These are phyloP conservation scores for Drosophila histrio DNA, from an alignment of 2,888 invertebrate species.

Conservation along the genomic window DNA sequence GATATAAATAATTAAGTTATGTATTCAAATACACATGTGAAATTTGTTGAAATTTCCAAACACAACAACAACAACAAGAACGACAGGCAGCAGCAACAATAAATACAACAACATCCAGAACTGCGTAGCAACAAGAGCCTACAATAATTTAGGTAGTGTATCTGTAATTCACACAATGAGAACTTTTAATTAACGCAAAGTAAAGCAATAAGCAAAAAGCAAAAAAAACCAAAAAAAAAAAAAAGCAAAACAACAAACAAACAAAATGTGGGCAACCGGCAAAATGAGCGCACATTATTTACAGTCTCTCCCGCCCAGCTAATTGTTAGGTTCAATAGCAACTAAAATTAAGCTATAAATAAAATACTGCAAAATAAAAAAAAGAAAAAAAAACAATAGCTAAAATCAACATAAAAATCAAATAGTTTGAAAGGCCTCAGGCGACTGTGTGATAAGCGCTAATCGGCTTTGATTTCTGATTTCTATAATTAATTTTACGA, in stretches of 20 bases:
- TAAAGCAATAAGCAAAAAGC: neutral
- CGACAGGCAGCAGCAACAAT: slow-evolving; percentile 4
- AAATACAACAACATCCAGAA: slow-evolving; percentile 1
- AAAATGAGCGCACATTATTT: slow-evolving; percentile 38
- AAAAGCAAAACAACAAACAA: slow-evolving; percentile 36
- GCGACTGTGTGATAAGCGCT: slow-evolving; percentile 60
- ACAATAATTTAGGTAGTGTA: slow-evolving; percentile 56
- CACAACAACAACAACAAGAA: neutral
- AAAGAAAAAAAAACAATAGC: slow-evolving; percentile 1
- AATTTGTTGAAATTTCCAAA: slow-evolving; percentile 37
- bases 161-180: slow-evolving; percentile 44
- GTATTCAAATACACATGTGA: slow-evolving; percentile 46
- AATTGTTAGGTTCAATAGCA: slow-evolving; percentile 70
- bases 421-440: slow-evolving; percentile 21
- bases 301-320: slow-evolving; percentile 46
- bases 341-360: slow-evolving; percentile 51
- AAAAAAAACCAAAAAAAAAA: slow-evolving; percentile 4
- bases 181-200: slow-evolving; percentile 56
- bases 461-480: slow-evolving; percentile 63
- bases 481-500: slow-evolving; percentile 50
- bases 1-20: slow-evolving; percentile 61
- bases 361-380: slow-evolving; percentile 33
- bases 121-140: slow-evolving; percentile 21
- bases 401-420: slow-evolving; percentile 32
- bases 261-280: slow-evolving; percentile 51